phyloP scores from a whole-genome alignment of 1,140 invertebrate genomes.

The Oreohelix idahoensis region DNA sequence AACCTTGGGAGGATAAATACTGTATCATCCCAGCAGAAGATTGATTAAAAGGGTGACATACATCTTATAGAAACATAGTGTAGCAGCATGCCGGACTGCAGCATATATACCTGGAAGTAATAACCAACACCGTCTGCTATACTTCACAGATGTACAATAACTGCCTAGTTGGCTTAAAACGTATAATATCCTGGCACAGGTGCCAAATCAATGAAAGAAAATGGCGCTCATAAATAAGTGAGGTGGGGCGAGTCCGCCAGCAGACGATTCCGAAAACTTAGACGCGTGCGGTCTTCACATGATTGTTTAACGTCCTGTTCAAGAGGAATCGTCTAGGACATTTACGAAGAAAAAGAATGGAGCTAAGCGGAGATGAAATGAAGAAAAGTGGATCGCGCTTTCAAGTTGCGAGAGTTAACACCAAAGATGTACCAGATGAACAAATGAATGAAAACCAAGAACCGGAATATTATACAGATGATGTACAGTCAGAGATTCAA shows the following conservation, averaged over 20 bases:
- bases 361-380: conserved; percentile 22
- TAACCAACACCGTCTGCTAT: too few relatives aligned
- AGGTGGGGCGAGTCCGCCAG: neutral
- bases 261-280: neutral
- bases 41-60: too few relatives aligned
- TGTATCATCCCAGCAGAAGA: too few relatives aligned
- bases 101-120: too few relatives aligned
- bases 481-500: neutral
- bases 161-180: neutral
- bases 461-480: neutral
- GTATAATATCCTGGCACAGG: neutral
- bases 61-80: too few relatives aligned
- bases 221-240: conserved; percentile 1
- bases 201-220: neutral
- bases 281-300: neutral
- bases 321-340: neutral
- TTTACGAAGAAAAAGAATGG: neutral
- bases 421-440: neutral
- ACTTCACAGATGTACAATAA: too few relatives aligned
- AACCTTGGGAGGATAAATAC: too few relatives aligned
- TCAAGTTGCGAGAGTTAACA: conserved; percentile 36
- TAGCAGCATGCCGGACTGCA: too few relatives aligned
- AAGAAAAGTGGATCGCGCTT: conserved; percentile 40
- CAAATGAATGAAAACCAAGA: neutral
- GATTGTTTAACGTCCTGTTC: neutral